Base-by-base conservation (phyloP, 2,797 vertebrate species). In the Sebastes melanostomus region DNA sequence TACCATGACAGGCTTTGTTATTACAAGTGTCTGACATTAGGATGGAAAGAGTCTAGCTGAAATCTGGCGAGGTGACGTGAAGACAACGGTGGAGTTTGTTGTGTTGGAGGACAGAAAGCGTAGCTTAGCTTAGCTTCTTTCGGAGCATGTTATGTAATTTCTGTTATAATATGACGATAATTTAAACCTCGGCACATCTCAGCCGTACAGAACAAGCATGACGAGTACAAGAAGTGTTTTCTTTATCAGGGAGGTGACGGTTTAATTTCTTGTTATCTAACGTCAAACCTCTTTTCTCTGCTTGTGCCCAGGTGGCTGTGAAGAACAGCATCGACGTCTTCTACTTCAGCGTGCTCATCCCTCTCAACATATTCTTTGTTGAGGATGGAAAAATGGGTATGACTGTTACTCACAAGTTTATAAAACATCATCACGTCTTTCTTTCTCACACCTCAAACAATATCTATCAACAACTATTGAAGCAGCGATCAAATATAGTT, bases 371-470 rank as follows among this genome's bases (percentile, higher is more conserved):
- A 81, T 98, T 99, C 92, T 99, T 99, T 30, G 98, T 99, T 27
- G 98, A 99, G 91, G 98, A 99, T 71, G 98, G 98, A 75, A 99
- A 99, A 96, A 99, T 99, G 98, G 98, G 98, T 99, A 95, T 88
- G 88, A 75, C 29, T 69, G 22, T 60, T 34, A 14, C 20, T 22
- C 18, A 55, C 0, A 24, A 27, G 32, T 30, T 71, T 12, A 59
- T 60, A 18, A 36, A 68, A 67, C 36, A 1, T 34, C 18, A 10
- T 46, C 59, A 60, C 24, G 12, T 18, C 22, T 36, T 4, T 46
- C 42, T 46, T 65, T 3, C 20, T 52, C 18, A 61, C 42, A 63
- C 2, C 8, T 4, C 22, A 61, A 50, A 69, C 16, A 13, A 63
- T 5, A 22, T n/a, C 38, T 46, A 38, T 46, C 29, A 5, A 61